A percentile compares a stretch with the other conserved stretches of the same genome.
These are phyloP conservation scores for Idaea straminata DNA, from an alignment of 2,888 invertebrate genomes.

Conservation along the genomic window DNA sequence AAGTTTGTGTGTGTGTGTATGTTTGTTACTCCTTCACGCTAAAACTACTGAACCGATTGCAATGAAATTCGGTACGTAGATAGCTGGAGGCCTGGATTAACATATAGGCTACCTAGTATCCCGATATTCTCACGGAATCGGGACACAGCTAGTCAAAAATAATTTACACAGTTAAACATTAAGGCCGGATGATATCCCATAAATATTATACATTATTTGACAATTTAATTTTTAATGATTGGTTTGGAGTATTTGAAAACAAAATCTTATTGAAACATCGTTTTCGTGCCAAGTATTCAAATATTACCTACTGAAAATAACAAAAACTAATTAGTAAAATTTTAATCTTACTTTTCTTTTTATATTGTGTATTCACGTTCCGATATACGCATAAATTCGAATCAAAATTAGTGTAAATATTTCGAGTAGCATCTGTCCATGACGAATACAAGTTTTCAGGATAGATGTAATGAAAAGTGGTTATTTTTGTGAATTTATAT, in stretches of 20 bases:
- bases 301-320: neutral
- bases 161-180: neutral
- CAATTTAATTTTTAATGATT: neutral
- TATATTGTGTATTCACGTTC: neutral
- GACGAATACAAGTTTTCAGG: conserved; percentile 31
- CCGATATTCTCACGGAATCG: too few species aligned
- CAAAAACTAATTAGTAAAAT: conserved; percentile 4
- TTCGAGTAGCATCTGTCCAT: neutral
- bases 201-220: neutral
- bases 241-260: neutral
- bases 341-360: neutral
- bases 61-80: too few species aligned
- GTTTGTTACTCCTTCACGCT: too few species aligned
- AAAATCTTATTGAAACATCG: neutral
- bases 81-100: too few species aligned
- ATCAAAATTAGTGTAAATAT: neutral
- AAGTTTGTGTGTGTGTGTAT: too few species aligned
- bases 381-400: too few species aligned
- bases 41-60: too few species aligned
- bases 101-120: too few species aligned
- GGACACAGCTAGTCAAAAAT: too few species aligned
- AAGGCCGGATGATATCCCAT: neutral
- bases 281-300: neutral
- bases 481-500: conserved; percentile 28
- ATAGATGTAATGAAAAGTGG: conserved; percentile 20